Evolutionary conservation across 2,797 vertebrate species (phyloP).

Genomic region (Parambassis ranga): DNA sequence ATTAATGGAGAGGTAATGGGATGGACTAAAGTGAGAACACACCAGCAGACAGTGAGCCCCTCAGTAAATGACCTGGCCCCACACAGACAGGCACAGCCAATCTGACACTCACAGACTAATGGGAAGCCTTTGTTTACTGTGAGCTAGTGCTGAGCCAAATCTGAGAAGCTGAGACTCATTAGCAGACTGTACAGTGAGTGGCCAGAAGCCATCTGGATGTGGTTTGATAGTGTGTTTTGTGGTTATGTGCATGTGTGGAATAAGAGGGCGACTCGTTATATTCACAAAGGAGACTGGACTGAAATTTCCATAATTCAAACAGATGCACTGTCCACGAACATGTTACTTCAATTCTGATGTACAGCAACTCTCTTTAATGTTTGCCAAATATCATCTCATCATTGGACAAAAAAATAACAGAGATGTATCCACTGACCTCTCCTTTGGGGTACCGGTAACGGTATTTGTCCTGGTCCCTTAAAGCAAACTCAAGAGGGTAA

Average conservation of each 20-base stretch:
- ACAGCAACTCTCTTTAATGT: no score
- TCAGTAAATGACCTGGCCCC: conserved; percentile 1
- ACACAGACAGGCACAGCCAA: not conserved
- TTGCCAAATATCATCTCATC: no score
- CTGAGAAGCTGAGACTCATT: conserved; percentile 34
- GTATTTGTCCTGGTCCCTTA: conserved; percentile 98
- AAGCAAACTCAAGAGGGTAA: conserved; percentile 92
- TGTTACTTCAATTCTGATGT: not conserved
- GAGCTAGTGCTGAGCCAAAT: conserved; percentile 18
- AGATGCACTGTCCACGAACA: not conserved
- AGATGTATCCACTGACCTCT: conserved; percentile 87
- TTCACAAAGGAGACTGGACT: not conserved
- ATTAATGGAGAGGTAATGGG: conserved; percentile 58
- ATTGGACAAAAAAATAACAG: not conserved
- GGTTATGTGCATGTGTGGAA: not conserved
- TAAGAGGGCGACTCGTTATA: not conserved
- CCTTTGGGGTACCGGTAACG: conserved; percentile 98
- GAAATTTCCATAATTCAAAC: not conserved
- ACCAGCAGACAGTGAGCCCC: conserved; percentile 10
- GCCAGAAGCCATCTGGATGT: conserved; percentile 43
- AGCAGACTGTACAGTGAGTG: conserved; percentile 23
- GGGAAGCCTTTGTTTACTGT: conserved; percentile 44
- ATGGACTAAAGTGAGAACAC: conserved; percentile 46
- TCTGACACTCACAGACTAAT: not conserved
- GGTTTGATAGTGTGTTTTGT: conserved; percentile 9